Evolutionary conservation across 2,888 invertebrate genomes (phyloP).

Genomic region (Opisthograptis luteolata): DNA sequence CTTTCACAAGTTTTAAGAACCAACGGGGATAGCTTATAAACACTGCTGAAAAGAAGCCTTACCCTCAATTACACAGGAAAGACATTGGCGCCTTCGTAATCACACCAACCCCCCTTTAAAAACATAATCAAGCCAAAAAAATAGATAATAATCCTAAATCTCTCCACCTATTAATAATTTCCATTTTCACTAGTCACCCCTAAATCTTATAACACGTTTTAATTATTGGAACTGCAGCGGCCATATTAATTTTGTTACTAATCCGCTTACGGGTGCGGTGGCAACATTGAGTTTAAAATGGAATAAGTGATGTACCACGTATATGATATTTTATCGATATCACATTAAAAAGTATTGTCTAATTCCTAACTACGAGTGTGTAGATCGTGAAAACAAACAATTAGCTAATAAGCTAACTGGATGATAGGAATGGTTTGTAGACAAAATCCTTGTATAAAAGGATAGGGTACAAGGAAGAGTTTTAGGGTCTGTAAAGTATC

Average conservation of each 20-base stretch:
- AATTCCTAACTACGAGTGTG: too few relatives aligned
- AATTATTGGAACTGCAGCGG: slow-evolving; percentile 60
- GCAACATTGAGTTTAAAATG: slow-evolving; percentile 59
- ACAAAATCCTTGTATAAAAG: too few relatives aligned
- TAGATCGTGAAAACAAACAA: too few relatives aligned
- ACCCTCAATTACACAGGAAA: too few relatives aligned
- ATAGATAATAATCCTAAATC: slow-evolving; percentile 25
- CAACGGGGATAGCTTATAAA: too few relatives aligned
- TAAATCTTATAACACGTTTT: slow-evolving; percentile 77
- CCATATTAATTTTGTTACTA: slow-evolving; percentile 77
- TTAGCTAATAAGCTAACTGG: too few relatives aligned
- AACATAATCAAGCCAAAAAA: slow-evolving; percentile 16
- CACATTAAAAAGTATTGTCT: too few relatives aligned
- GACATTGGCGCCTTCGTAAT: slow-evolving; percentile 11
- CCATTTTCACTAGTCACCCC: slow-evolving; percentile 54
- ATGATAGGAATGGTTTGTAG: too few relatives aligned
- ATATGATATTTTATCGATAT: slow-evolving; percentile 7
- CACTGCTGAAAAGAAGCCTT: too few relatives aligned
- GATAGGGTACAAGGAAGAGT: too few relatives aligned
- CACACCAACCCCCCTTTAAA: slow-evolving; percentile 10
- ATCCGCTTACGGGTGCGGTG: slow-evolving; percentile 69
- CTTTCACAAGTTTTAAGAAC: too few relatives aligned
- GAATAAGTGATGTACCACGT: slow-evolving; percentile 52
- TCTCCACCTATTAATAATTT: slow-evolving; percentile 42
- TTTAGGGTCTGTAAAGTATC: too few relatives aligned